phyloP scores from a whole-genome alignment of 2,888 invertebrate genomes.

The Euplagia quadripunctaria region DNA sequence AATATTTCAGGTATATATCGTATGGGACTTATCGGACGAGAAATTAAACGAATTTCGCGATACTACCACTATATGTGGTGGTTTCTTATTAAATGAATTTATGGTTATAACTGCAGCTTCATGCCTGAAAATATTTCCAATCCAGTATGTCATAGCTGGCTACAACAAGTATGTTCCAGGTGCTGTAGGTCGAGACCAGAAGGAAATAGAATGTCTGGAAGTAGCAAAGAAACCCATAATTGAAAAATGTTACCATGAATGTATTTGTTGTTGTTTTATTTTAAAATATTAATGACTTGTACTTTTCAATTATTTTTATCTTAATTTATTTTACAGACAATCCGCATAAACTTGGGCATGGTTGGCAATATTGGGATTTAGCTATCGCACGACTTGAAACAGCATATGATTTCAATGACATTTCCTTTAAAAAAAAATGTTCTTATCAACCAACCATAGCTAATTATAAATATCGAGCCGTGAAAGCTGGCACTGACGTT shows the following conservation, averaged over 20 bases:
- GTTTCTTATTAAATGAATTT: background rate
- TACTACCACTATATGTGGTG: background rate
- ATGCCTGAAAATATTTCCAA: background rate
- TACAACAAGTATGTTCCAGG: background rate
- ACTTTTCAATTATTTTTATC: background rate
- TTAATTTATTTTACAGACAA: background rate
- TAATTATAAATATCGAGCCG: no score
- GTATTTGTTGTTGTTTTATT: background rate
- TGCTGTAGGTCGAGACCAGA: background rate
- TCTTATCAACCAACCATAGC: background rate
- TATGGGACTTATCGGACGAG: background rate
- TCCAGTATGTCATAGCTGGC: background rate
- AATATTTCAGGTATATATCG: background rate
- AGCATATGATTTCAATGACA: background rate
- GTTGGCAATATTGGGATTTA: background rate
- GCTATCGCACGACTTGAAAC: background rate
- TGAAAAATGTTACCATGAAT: background rate
- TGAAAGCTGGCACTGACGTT: background rate
- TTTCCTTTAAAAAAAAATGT: background rate
- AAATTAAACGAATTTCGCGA: background rate
- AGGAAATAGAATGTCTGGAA: background rate
- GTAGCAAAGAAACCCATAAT: background rate
- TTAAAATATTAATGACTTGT: no score
- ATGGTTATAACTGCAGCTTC: background rate
- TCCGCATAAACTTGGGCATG: rapidly evolving